Percentiles rank a stretch among this genome's conserved stretches.
Conservation (phyloP, 2,113 vertebrate genomes). For the Sinocyclocheilus grahami region DNA sequence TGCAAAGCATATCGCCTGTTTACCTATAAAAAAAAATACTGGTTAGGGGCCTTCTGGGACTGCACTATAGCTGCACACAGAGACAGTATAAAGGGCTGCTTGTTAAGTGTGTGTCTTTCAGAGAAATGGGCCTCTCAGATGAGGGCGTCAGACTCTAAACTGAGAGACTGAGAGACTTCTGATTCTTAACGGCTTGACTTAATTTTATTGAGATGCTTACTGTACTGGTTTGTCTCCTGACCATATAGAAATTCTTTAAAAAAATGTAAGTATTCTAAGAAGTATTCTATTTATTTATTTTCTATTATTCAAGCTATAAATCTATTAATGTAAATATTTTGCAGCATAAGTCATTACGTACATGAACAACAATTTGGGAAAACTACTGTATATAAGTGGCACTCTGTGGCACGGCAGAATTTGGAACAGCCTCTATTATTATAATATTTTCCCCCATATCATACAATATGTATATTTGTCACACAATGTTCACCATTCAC, state of each 20-base stretch:
- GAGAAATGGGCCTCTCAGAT: constrained; percentile 10
- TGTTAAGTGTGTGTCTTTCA: neutral
- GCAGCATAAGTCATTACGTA: too few relatives aligned
- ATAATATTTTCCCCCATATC: too few relatives aligned
- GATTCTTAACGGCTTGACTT: neutral
- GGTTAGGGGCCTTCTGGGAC: neutral
- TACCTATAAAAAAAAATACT: neutral
- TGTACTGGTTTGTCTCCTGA: neutral
- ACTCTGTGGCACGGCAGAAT: too few relatives aligned
- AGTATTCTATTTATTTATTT: too few relatives aligned
- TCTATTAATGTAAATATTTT: too few relatives aligned
- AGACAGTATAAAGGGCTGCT: constrained; percentile 4
- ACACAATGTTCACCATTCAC: too few relatives aligned
- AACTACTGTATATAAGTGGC: too few relatives aligned
- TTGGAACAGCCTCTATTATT: too few relatives aligned
- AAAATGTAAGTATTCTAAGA: too few relatives aligned
- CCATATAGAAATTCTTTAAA: neutral
- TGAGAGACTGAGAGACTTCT: neutral
- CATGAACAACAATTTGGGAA: too few relatives aligned
- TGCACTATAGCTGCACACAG: neutral
- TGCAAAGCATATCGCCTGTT: neutral
- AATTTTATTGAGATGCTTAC: neutral
- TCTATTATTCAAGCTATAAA: too few relatives aligned
- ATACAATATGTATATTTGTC: too few relatives aligned
- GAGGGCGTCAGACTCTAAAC: neutral